A percentile compares a stretch with the other conserved stretches of the same genome.
phyloP scores from a whole-genome alignment of 2,888 invertebrate genomes.

The Eumacrocentrus americanus region DNA sequence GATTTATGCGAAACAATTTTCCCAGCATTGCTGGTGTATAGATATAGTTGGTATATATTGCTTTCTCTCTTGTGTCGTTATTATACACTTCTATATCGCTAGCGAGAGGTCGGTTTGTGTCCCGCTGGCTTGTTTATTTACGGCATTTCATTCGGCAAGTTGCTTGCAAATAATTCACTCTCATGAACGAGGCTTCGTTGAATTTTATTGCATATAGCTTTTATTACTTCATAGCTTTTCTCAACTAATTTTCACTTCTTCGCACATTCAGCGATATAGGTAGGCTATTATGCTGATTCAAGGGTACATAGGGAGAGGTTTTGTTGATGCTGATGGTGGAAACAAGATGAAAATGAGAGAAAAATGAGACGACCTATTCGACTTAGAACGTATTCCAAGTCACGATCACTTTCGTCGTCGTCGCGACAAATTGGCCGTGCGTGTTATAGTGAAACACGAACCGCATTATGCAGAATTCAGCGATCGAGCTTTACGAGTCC shows the following conservation, averaged over 20 bases:
- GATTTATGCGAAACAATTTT: constrained; percentile 52
- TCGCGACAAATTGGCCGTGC: constrained; percentile 52
- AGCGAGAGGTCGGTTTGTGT: not conserved
- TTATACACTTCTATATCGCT: not conserved
- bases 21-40: constrained; percentile 36
- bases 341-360: constrained; percentile 27
- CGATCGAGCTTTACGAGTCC: constrained; percentile 45
- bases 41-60: constrained; percentile 5
- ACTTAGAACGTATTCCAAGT: constrained; percentile 37
- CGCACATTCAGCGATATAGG: too few relatives aligned
- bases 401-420: constrained; percentile 40
- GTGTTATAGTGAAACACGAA: constrained; percentile 48
- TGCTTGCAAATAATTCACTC: constrained; percentile 25
- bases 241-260: not conserved
- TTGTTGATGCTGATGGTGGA: not conserved
- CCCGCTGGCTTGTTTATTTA: constrained; percentile 31
- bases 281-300: too few relatives aligned
- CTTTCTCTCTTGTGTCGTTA: constrained; percentile 10
- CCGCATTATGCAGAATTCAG: constrained; percentile 49
- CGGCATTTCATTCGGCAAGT: constrained; percentile 34
- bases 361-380: constrained; percentile 23
- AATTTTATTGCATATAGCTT: not conserved
- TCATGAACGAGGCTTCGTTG: constrained; percentile 1
- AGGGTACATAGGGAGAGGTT: too few relatives aligned
- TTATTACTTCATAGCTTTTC: not conserved